These are phyloP conservation scores for Polylopha cassiicola DNA, from an alignment of 2,888 invertebrate genomes.

Conservation along the genomic window DNA sequence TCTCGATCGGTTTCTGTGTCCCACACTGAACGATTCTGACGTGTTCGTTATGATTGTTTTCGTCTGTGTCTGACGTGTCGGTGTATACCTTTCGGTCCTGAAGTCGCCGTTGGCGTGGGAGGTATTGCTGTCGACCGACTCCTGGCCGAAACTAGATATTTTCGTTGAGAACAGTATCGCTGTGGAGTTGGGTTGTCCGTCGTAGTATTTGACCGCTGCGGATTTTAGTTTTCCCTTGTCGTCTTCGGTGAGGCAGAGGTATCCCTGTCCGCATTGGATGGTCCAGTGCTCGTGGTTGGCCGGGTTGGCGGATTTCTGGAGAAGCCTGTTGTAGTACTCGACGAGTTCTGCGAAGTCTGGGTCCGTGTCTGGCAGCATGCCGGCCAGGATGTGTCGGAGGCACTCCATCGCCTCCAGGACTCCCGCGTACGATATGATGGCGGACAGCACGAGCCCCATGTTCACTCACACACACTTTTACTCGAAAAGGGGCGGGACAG, in stretches of 20 bases:
- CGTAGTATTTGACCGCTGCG: slow-evolving; percentile 65
- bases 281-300: slow-evolving; percentile 51
- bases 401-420: slow-evolving; percentile 82
- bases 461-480: slow-evolving; percentile 28
- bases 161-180: slow-evolving; percentile 72
- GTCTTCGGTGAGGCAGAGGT: slow-evolving; percentile 59
- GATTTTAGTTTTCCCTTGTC: slow-evolving; percentile 56
- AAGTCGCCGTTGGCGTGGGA: slow-evolving; percentile 58
- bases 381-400: slow-evolving; percentile 67
- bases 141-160: slow-evolving; percentile 73
- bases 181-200: slow-evolving; percentile 55
- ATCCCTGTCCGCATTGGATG: slow-evolving; percentile 61
- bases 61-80: slow-evolving; percentile 64
- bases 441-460: slow-evolving; percentile 86
- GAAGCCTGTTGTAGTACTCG: slow-evolving; percentile 56
- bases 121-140: slow-evolving; percentile 55
- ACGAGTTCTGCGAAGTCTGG: slow-evolving; percentile 61
- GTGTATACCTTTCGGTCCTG: slow-evolving; percentile 65
- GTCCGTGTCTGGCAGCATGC: slow-evolving; percentile 57
- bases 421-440: slow-evolving; percentile 86
- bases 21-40: slow-evolving; percentile 62
- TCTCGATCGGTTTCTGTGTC: slow-evolving; percentile 63
- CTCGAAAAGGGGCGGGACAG: slow-evolving; percentile 39
- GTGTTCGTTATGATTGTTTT: slow-evolving; percentile 62
- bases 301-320: slow-evolving; percentile 50